These are phyloP conservation scores for Menidia menidia DNA, from an alignment of 2,797 vertebrate species.

Conservation along the genomic window DNA sequence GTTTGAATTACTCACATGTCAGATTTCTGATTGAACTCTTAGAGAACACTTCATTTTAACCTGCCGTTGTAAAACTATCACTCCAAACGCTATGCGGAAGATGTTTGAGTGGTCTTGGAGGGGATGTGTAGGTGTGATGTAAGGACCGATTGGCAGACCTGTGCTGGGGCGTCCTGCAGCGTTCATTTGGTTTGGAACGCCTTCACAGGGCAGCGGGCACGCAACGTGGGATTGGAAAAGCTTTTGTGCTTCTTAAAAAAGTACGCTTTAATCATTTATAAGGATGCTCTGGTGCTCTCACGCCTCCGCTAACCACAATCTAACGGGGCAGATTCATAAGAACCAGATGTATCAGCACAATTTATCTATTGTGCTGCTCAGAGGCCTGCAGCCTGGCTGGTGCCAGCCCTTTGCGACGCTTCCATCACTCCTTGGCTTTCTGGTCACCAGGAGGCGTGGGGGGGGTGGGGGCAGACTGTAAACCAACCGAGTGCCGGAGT, in stretches of 20 bases:
- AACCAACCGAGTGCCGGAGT: constrained; percentile 38
- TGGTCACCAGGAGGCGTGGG: constrained; percentile 54
- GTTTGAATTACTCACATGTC: constrained; percentile 76
- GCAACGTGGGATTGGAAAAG: constrained; percentile 32
- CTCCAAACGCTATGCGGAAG: constrained; percentile 33
- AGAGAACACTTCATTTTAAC: constrained; percentile 55
- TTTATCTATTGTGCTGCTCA: constrained; percentile 77
- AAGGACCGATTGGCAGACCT: background rate
- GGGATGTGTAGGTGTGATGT: constrained; percentile 10
- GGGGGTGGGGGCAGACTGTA: constrained; percentile 26
- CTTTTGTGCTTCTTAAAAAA: constrained; percentile 57
- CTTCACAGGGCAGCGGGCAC: constrained; percentile 11
- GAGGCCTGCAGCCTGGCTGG: constrained; percentile 48
- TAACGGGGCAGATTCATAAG: constrained; percentile 65
- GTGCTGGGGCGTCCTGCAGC: background rate
- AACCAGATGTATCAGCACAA: constrained; percentile 79
- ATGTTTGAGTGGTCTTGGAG: constrained; percentile 30
- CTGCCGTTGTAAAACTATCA: constrained; percentile 43
- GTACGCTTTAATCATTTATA: constrained; percentile 58
- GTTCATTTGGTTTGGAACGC: constrained; percentile 20
- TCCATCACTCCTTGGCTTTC: constrained; percentile 40
- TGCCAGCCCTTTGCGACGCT: constrained; percentile 49
- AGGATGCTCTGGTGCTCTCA: constrained; percentile 59
- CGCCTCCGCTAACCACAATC: constrained; percentile 62
- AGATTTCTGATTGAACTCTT: constrained; percentile 57